phyloP scores from a whole-genome alignment of 2,113 vertebrate genomes.

The Arizona elegans region DNA sequence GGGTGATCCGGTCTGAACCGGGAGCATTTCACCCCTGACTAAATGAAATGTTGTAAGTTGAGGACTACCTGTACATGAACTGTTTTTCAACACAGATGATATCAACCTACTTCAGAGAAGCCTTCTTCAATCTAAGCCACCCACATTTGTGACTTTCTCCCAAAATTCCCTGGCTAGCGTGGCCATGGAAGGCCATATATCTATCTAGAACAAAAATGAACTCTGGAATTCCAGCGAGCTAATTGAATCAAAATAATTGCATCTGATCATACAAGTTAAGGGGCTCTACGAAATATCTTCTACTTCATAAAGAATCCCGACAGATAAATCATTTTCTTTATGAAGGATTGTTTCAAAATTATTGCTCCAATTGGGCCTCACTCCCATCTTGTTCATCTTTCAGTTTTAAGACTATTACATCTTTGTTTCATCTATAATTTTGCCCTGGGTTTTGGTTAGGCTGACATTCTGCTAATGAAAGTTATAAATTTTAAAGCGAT shows the following conservation, averaged over 20 bases:
- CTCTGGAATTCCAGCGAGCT: slow-evolving; percentile 15
- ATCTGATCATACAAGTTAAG: slow-evolving; percentile 28
- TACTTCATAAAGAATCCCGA: background rate
- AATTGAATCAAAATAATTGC: slow-evolving; percentile 22
- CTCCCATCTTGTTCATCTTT: background rate
- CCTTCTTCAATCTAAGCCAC: background rate
- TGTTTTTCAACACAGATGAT: background rate
- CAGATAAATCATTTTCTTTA: background rate
- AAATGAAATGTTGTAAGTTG: no score
- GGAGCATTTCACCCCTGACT: no score
- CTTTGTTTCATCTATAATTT: slow-evolving; percentile 52
- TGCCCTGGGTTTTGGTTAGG: slow-evolving; percentile 58
- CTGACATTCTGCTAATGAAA: slow-evolving; percentile 59
- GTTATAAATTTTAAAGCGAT: slow-evolving; percentile 53
- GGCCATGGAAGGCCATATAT: background rate
- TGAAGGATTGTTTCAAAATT: slow-evolving; percentile 35
- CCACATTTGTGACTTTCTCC: background rate
- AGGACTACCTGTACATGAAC: background rate
- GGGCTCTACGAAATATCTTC: slow-evolving; percentile 29
- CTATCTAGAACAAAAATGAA: slow-evolving; percentile 42
- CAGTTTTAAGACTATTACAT: slow-evolving; percentile 24
- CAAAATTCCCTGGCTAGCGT: background rate
- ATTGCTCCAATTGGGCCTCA: slow-evolving; percentile 6
- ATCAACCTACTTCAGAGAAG: background rate
- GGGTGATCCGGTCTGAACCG: no score